Conservation (phyloP, 1,140 invertebrate genomes). For the Drosophila rhopaloa region DNA sequence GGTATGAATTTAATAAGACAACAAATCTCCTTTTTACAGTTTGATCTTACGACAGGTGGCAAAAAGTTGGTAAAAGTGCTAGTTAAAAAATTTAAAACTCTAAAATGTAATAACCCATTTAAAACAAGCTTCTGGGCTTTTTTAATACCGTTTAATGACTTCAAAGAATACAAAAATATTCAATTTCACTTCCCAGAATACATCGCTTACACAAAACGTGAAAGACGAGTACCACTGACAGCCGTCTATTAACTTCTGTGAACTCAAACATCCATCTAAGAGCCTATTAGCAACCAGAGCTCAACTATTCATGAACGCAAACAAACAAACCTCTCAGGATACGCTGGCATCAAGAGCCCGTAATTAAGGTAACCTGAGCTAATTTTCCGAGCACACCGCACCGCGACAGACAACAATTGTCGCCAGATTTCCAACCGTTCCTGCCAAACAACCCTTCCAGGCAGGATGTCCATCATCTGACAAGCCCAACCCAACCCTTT, state of each 20-base stretch:
- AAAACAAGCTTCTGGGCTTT: neutral
- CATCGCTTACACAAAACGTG: neutral
- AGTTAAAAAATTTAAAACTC: no score
- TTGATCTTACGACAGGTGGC: no score
- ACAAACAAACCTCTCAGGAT: conserved; percentile 52
- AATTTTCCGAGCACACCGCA: conserved; percentile 56
- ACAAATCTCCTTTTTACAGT: neutral
- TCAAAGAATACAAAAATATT: neutral
- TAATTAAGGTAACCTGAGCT: conserved; percentile 77
- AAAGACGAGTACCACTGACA: conserved; percentile 42
- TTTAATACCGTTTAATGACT: neutral
- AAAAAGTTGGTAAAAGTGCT: no score
- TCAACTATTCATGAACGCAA: conserved; percentile 53
- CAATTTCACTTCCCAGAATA: conserved; percentile 6
- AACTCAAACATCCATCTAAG: conserved; percentile 27
- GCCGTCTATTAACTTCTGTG: conserved; percentile 50
- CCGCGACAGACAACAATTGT: conserved; percentile 61
- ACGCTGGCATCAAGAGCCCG: conserved; percentile 44
- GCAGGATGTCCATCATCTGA: conserved; percentile 53
- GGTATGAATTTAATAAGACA: neutral
- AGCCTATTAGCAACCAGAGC: conserved; percentile 56
- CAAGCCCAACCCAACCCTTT: conserved; percentile 55
- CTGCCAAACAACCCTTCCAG: conserved; percentile 30
- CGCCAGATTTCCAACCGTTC: conserved; percentile 26
- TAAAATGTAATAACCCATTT: neutral